Base-by-base conservation (phyloP, 2,113 vertebrate species). In the Dicaeum eximium region DNA sequence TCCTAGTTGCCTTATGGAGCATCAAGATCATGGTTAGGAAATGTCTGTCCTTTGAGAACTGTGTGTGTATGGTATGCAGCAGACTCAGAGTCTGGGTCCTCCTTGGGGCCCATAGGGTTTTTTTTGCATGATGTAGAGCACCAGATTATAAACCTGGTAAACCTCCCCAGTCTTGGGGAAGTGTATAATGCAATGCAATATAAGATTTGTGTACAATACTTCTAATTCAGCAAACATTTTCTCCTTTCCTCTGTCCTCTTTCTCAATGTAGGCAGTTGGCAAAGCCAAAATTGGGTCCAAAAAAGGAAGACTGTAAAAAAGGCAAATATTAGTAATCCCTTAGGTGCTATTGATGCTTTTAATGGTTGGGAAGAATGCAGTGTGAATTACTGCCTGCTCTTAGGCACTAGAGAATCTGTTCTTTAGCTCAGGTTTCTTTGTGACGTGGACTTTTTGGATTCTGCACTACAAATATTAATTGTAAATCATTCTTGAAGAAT, bases 271-370 rank as follows among this genome's bases (percentile, higher is more conserved):
- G 96, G 77, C 97, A 97, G 18, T 81, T 97, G 51, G 94, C 95
- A 85, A 98, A 97, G 60, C 90, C 85, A 7, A 97, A 98, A 80
- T 89, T 96, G 30, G 66, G 93, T 81, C 48, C 69, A 66, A 94
- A 94, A 81, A 95, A 94, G 54, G 92, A 97, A 91, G 87, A 96
- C 1, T 93, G 73, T 93, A 96, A 98, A 95, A 83, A 97, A 96
- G 96, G 97, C 98, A 95, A 94, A 72, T 51, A 44, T 50, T 27
- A 11, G 27, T 42, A 78, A 74, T 47, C 56, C 35, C 35, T 15
- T 35, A 70, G 23, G 23, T 45, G 51, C 45, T 80, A 1, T 37
- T 62, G 60, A 35, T 64, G 80, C 33, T 23, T 54, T 75, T 35
- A 31, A 22, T 61, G 22, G 19, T 31, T 67, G 33, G 17, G 40